Evolutionary conservation across 2,113 vertebrate species (phyloP).

Genomic region (Passer domesticus): DNA sequence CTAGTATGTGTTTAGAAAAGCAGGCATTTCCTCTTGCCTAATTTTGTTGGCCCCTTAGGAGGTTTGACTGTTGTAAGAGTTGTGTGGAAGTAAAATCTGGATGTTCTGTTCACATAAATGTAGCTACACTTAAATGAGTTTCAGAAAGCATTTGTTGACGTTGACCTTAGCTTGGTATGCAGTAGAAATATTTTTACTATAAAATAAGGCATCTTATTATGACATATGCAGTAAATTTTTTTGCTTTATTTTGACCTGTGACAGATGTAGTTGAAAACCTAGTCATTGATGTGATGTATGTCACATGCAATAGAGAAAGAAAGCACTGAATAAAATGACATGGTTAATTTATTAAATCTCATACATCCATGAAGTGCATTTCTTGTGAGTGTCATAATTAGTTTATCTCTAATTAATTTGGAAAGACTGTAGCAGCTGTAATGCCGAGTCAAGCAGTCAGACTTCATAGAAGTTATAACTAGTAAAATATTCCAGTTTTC

Average conservation of each 20-base stretch:
- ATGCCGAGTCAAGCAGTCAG: neutral
- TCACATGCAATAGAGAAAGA: neutral
- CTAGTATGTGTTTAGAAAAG: neutral
- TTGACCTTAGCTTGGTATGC: neutral
- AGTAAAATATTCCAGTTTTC: neutral
- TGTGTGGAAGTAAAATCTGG: neutral
- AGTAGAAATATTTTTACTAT: neutral
- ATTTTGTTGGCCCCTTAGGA: neutral
- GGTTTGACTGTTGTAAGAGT: neutral
- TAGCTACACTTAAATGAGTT: neutral
- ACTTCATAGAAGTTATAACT: neutral
- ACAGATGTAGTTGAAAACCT: neutral
- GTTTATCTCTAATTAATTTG: neutral
- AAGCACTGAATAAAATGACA: neutral
- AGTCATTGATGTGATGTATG: neutral
- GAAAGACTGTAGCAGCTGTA: neutral
- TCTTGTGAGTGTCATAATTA: neutral
- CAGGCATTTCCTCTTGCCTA: neutral
- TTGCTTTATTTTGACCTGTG: slow-evolving; percentile 7
- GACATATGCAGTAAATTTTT: neutral
- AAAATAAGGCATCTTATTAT: neutral
- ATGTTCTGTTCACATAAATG: neutral
- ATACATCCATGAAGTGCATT: neutral
- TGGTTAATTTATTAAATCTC: neutral
- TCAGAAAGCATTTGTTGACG: neutral